Base-by-base conservation (phyloP, 2,888 invertebrate genomes). In the Tyria jacobaeae region DNA sequence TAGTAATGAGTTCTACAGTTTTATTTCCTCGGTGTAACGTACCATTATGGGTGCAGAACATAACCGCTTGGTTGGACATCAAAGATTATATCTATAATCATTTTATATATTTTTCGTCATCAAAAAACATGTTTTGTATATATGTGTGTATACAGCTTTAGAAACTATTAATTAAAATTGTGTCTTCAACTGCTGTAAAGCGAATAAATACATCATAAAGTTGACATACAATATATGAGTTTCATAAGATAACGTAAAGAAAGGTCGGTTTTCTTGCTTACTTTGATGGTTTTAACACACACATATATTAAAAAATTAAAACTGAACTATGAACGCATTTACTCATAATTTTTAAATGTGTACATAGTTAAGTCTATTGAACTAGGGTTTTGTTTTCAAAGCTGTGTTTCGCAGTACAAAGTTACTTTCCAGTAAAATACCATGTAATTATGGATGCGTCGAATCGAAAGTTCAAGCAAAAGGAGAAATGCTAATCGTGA, bases 401-500 rank as follows among this genome's bases (percentile, higher is more conserved):
- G 1, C 15, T 24, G 54, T 37, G 21, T 6, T 49, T 15, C n/a
- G 27, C 34, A 41, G 24, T 62, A 57, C 35, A 64, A 21, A 9
- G 44, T 58, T 58, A 47, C 7, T 49, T 47, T 62, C 63, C 48
- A 68, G 66, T 78, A 73, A 76, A 77, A 69, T 71, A 77, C 71
- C 68, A 76, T 75, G 73, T 71, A 80, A 81, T 79, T 79, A 78
- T 75, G 68, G 75, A 66, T 57, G 66, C 69, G 64, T 73, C 71
- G 66, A 81, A 84, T 81, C 76, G 87, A 89, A 89, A 90, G 88
- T 88, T 86, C 79, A 81, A 85, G 88, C 89, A 89, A 90, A 90
- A 90, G 88, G 86, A 81, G 78, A 86, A 87, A 90, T 86, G 82
- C 78, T 80, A 85, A 87, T 87, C 76, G 74, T 66, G 64, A 71